Percentiles rank a stretch among this genome's conserved stretches.
phyloP scores from a whole-genome alignment of 2,888 invertebrate species.

The Leptopilina drosophilae region DNA sequence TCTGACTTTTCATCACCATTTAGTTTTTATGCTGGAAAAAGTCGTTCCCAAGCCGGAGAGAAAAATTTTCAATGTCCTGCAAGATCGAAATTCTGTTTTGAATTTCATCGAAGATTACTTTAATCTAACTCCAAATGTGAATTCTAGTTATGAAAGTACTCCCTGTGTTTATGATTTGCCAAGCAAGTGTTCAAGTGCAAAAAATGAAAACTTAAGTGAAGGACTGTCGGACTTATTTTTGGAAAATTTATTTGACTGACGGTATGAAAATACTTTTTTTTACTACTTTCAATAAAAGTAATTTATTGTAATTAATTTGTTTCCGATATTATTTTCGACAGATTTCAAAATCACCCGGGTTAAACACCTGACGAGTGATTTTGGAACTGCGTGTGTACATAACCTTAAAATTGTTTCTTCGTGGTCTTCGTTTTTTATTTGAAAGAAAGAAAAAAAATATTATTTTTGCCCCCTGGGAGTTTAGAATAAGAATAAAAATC shows the following conservation, averaged over 20 bases:
- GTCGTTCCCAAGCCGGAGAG: slow-evolving; percentile 85
- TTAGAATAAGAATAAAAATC: neutral
- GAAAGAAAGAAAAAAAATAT: too few species aligned
- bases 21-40: slow-evolving; percentile 96
- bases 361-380: too few species aligned
- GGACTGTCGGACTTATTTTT: slow-evolving; percentile 24
- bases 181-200: slow-evolving; percentile 13
- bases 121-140: slow-evolving; percentile 74
- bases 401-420: too few species aligned
- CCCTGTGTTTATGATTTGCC: slow-evolving; percentile 52
- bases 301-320: too few species aligned
- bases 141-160: slow-evolving; percentile 50
- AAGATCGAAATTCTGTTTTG: slow-evolving; percentile 83
- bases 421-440: too few species aligned
- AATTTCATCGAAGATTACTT: slow-evolving; percentile 83
- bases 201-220: neutral
- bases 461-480: too few species aligned
- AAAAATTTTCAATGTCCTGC: slow-evolving; percentile 87
- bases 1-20: slow-evolving; percentile 95
- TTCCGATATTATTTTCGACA: too few species aligned
- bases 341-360: too few species aligned
- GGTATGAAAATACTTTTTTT: slow-evolving; percentile 19
- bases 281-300: too few species aligned
- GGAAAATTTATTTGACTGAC: slow-evolving; percentile 27
- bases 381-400: too few species aligned